Conservation (phyloP, 2,888 invertebrate species). For the Tiliacea citrago region DNA sequence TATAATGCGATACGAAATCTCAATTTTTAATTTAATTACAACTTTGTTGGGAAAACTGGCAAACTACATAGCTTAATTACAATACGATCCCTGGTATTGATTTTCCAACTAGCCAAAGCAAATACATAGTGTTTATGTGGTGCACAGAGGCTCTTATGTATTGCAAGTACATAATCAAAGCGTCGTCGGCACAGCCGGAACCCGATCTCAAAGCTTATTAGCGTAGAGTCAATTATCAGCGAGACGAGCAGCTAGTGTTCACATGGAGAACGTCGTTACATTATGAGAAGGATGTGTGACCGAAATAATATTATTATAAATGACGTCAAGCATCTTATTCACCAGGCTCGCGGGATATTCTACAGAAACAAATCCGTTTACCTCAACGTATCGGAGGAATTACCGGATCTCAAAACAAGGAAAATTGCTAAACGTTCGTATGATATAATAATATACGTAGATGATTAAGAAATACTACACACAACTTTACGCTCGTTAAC, state of each 20-base stretch:
- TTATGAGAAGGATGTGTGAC: slow-evolving; percentile 71
- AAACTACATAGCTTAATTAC: slow-evolving; percentile 16
- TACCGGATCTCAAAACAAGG: slow-evolving; percentile 63
- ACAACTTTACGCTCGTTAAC: slow-evolving; percentile 39
- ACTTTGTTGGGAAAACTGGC: slow-evolving; percentile 4
- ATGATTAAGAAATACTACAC: slow-evolving; percentile 53
- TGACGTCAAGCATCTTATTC: slow-evolving; percentile 71
- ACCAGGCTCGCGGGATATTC: slow-evolving; percentile 62
- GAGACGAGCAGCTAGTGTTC: slow-evolving; percentile 48
- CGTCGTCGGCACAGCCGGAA: slow-evolving; percentile 41
- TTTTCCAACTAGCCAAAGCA: slow-evolving; percentile 15
- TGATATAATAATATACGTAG: slow-evolving; percentile 59
- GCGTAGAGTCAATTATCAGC: slow-evolving; percentile 51
- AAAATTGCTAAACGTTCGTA: slow-evolving; percentile 56
- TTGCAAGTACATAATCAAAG: slow-evolving; percentile 34
- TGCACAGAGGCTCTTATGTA: slow-evolving; percentile 22
- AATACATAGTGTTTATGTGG: slow-evolving; percentile 24
- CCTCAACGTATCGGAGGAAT: slow-evolving; percentile 59
- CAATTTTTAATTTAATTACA: slow-evolving; percentile 3
- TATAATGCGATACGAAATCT: slow-evolving; percentile 17
- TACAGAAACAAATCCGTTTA: slow-evolving; percentile 63
- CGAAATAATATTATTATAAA: slow-evolving; percentile 58
- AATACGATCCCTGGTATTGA: slow-evolving; percentile 27
- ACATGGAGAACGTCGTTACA: slow-evolving; percentile 60
- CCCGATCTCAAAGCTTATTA: slow-evolving; percentile 51